Conservation (phyloP, 2,888 invertebrate genomes). For the Nomada ruficornis region DNA sequence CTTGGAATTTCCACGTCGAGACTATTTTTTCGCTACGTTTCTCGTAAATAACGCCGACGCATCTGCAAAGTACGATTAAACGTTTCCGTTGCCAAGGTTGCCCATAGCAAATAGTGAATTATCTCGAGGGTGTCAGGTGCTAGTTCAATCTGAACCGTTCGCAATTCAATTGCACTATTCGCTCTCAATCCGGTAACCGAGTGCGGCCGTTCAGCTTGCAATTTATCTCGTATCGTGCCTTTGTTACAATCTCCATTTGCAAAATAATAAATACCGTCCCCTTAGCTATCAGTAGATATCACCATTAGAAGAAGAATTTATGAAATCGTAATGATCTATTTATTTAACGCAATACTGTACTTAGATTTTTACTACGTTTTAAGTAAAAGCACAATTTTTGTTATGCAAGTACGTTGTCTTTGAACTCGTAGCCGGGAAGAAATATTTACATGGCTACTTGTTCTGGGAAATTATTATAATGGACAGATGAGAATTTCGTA, state of each 20-base stretch:
- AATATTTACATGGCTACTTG: no score
- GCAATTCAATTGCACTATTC: slow-evolving; percentile 80
- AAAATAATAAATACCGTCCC: slow-evolving; percentile 34
- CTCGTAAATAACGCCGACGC: slow-evolving; percentile 55
- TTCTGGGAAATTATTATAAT: no score
- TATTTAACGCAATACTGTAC: background rate
- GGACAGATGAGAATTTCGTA: no score
- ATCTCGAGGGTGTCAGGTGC: slow-evolving; percentile 80
- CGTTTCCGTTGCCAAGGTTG: slow-evolving; percentile 67
- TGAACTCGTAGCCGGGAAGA: no score
- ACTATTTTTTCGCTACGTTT: slow-evolving; percentile 26
- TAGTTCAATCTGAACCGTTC: slow-evolving; percentile 77
- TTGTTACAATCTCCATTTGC: slow-evolving; percentile 41
- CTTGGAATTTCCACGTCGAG: background rate
- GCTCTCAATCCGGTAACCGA: slow-evolving; percentile 76
- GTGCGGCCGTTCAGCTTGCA: slow-evolving; percentile 61
- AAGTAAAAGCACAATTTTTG: no score
- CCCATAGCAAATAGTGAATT: slow-evolving; percentile 76
- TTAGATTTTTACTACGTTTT: no score
- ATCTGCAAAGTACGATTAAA: slow-evolving; percentile 65
- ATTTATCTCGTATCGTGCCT: slow-evolving; percentile 63
- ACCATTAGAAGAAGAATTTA: background rate
- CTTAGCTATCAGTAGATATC: background rate
- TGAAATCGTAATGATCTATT: background rate
- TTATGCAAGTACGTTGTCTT: no score